phyloP scores from a whole-genome alignment of 2,888 invertebrate genomes.

The Acheta domesticus region DNA sequence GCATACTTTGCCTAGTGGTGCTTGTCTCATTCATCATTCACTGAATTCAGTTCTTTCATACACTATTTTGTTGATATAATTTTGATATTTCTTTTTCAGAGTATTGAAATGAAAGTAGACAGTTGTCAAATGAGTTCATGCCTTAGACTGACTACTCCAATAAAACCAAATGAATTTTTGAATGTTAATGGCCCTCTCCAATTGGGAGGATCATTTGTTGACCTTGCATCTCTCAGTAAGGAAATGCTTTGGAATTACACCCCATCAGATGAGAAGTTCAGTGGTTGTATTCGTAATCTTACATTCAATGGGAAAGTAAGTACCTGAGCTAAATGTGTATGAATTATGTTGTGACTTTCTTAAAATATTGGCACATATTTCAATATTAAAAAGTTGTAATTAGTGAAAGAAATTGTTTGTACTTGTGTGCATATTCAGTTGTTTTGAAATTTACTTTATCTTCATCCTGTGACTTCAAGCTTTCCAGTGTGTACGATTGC shows the following conservation, averaged over 20 bases:
- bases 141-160: conserved; percentile 66
- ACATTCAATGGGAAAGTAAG: conserved; percentile 73
- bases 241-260: conserved; percentile 66
- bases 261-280: conserved; percentile 69
- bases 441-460: not conserved
- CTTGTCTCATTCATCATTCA: not conserved
- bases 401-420: no score
- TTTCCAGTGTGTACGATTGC: no score
- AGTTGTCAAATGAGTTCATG: conserved; percentile 67
- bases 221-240: conserved; percentile 59
- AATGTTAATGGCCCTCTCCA: conserved; percentile 86
- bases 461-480: no score
- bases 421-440: not conserved
- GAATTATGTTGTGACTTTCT: no score
- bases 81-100: conserved; percentile 43
- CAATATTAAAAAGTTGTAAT: no score
- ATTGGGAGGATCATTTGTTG: conserved; percentile 70
- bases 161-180: conserved; percentile 68
- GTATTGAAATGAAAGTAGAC: conserved; percentile 75
- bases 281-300: conserved; percentile 88
- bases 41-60: conserved; percentile 22
- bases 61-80: not conserved
- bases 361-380: no score
- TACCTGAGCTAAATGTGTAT: not conserved
- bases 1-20: not conserved